These are phyloP conservation scores for Scolopax bukidnonensis DNA, from an alignment of 2,797 vertebrate genomes.

Conservation along the genomic window DNA sequence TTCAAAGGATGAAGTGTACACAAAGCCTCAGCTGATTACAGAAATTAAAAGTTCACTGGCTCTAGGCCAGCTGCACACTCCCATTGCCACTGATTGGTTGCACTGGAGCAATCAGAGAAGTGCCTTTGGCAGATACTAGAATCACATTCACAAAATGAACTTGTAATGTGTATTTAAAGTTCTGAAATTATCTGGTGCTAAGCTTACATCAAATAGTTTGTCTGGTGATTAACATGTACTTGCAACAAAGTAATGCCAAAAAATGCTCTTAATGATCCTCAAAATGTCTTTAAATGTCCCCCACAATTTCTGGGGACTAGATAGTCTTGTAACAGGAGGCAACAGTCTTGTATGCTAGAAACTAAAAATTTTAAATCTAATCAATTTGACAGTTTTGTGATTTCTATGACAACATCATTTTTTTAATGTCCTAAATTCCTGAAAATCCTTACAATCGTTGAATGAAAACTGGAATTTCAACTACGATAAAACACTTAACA, in stretches of 20 bases:
- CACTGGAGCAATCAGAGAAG: not conserved
- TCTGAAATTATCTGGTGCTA: not conserved
- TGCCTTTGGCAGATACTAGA: not conserved
- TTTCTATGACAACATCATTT: not conserved
- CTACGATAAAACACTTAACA: not conserved
- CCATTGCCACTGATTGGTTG: not conserved
- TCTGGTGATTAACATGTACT: not conserved
- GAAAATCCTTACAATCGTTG: not conserved
- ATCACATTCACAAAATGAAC: not conserved
- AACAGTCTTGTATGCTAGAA: not conserved
- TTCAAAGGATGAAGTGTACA: not conserved
- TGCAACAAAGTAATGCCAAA: not conserved
- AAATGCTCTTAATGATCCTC: not conserved
- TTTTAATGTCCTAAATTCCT: not conserved
- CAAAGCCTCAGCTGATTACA: not conserved
- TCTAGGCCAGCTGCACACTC: not conserved
- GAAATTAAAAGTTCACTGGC: not conserved
- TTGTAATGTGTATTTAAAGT: not conserved
- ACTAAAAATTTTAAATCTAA: not conserved
- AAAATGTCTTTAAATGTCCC: not conserved
- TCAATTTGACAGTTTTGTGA: not conserved
- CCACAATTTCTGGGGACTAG: not conserved
- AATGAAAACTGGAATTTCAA: not conserved
- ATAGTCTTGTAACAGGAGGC: not conserved
- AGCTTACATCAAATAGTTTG: not conserved